phyloP scores from a whole-genome alignment of 1,140 invertebrate species.

The Drosophila bocqueti region DNA sequence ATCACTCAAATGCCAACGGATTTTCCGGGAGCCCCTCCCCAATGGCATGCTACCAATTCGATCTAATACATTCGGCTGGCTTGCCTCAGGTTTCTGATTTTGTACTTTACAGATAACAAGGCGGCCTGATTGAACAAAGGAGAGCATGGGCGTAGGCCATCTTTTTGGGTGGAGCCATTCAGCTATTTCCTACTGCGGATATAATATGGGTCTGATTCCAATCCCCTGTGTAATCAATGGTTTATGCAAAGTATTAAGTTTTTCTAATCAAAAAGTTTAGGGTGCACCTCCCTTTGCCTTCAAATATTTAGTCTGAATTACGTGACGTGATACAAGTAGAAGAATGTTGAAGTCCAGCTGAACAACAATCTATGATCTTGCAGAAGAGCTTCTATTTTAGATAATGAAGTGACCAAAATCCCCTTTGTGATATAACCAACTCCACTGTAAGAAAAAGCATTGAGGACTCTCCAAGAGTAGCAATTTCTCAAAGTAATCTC shows the following conservation, averaged over 20 bases:
- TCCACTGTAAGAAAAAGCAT: background rate
- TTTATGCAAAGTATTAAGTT: background rate
- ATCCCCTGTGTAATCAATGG: background rate
- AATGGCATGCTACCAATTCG: slow-evolving; percentile 16
- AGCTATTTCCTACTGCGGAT: background rate
- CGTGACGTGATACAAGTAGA: background rate
- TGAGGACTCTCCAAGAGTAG: background rate
- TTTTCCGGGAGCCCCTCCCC: background rate
- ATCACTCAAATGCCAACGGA: background rate
- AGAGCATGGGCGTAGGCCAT: background rate
- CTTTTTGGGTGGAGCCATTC: background rate
- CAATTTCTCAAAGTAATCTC: slow-evolving; percentile 1
- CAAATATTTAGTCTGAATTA: background rate
- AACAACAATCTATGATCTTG: background rate
- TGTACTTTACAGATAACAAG: slow-evolving; percentile 13
- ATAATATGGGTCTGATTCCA: background rate
- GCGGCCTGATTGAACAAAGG: slow-evolving; percentile 14
- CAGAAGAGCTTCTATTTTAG: background rate
- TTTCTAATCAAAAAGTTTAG: slow-evolving; percentile 2
- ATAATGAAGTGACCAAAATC: background rate
- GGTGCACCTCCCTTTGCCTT: background rate
- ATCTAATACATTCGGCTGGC: background rate
- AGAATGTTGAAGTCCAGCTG: background rate
- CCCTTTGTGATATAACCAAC: no score
- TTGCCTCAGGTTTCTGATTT: slow-evolving; percentile 9